Conservation (phyloP, 2,888 invertebrate genomes). For the Elmis aenea region DNA sequence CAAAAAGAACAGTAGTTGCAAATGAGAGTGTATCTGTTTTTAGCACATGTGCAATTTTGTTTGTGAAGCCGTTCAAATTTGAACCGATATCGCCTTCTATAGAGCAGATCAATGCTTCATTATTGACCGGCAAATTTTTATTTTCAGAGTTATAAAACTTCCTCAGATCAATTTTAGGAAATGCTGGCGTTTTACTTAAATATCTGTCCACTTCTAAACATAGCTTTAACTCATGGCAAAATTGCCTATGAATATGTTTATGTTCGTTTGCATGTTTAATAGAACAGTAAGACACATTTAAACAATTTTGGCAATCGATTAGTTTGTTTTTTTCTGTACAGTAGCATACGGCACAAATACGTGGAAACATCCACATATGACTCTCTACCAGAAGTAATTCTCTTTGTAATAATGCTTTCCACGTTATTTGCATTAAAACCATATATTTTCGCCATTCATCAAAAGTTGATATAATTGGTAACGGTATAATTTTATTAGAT, state of each 20-base stretch:
- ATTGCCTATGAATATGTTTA: slow-evolving; percentile 18
- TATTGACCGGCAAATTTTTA: slow-evolving; percentile 1
- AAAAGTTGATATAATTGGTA: slow-evolving; percentile 4
- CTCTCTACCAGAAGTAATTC: slow-evolving; percentile 27
- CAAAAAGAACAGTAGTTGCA: slow-evolving; percentile 26
- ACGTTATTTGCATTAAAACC: slow-evolving; percentile 18
- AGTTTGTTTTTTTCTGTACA: slow-evolving; percentile 17
- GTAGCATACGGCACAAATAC: slow-evolving; percentile 32
- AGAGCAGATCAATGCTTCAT: background rate
- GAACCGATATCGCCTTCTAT: background rate
- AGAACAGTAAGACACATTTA: slow-evolving; percentile 30
- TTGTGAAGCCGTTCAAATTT: slow-evolving; percentile 3
- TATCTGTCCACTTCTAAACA: slow-evolving; percentile 25
- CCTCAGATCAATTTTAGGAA: slow-evolving; percentile 3
- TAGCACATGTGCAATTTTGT: slow-evolving; percentile 13
- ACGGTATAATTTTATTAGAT: slow-evolving; percentile 2
- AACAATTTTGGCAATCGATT: slow-evolving; percentile 26
- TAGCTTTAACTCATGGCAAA: slow-evolving; percentile 25
- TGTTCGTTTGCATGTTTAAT: slow-evolving; percentile 21
- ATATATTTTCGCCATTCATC: slow-evolving; percentile 21
- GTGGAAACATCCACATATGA: slow-evolving; percentile 36
- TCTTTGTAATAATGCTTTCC: slow-evolving; percentile 25
- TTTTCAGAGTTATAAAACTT: too few relatives aligned
- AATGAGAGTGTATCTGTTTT: slow-evolving; percentile 19
- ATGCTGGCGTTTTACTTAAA: slow-evolving; percentile 6